phyloP scores from a whole-genome alignment of 1,140 invertebrate species.

The Fopius arisanus region DNA sequence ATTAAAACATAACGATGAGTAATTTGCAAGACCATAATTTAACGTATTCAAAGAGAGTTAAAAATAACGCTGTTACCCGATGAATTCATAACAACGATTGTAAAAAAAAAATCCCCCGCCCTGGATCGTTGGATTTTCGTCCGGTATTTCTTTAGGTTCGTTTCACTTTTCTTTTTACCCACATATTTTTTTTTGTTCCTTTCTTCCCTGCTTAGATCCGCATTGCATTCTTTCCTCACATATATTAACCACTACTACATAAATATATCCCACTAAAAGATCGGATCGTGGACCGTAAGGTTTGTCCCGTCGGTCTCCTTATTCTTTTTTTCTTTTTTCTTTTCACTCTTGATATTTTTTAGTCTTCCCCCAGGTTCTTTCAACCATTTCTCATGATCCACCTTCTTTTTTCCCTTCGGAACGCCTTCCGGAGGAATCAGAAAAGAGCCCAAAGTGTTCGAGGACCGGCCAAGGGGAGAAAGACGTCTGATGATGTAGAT shows the following conservation, averaged over 20 bases:
- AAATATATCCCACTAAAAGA: slow-evolving; percentile 23
- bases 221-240: slow-evolving; percentile 33
- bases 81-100: not conserved
- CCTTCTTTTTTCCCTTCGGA: not conserved
- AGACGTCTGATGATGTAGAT: slow-evolving; percentile 21
- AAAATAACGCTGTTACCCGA: not conserved
- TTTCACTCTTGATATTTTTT: slow-evolving; percentile 4
- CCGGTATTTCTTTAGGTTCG: slow-evolving; percentile 12
- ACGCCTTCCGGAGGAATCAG: slow-evolving; percentile 23
- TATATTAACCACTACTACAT: slow-evolving; percentile 17
- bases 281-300: slow-evolving; percentile 24
- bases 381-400: slow-evolving; percentile 20
- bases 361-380: not conserved
- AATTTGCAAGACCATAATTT: too few species aligned
- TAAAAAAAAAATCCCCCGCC: not conserved
- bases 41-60: too few species aligned
- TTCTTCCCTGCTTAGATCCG: slow-evolving; percentile 17
- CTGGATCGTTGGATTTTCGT: not conserved
- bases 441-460: not conserved
- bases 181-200: not conserved
- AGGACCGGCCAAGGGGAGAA: not conserved
- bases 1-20: too few species aligned
- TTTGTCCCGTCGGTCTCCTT: slow-evolving; percentile 14
- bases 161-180: slow-evolving; percentile 11
- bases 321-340: slow-evolving; percentile 24